Percentiles rank a stretch among this genome's conserved stretches.
phyloP scores from a whole-genome alignment of 2,797 vertebrate genomes.

The Anabacerthia variegaticeps region DNA sequence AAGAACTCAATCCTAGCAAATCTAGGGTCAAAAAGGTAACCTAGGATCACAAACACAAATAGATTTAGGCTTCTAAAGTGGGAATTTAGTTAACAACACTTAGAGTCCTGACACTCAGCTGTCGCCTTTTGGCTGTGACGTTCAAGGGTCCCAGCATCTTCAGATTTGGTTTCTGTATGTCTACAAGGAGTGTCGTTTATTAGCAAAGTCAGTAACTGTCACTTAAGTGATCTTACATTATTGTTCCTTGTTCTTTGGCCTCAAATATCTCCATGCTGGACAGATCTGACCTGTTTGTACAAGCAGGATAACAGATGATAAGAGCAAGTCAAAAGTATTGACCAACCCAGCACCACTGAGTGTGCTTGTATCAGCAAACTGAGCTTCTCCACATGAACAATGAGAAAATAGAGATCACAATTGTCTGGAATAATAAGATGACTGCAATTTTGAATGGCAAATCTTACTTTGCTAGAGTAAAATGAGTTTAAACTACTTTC shows the following conservation, averaged over 20 bases:
- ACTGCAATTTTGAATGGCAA: background rate
- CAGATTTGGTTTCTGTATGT: background rate
- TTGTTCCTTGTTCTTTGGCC: background rate
- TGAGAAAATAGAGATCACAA: background rate
- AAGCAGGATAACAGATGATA: background rate
- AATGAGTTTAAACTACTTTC: background rate
- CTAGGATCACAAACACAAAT: background rate
- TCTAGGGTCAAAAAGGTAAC: background rate
- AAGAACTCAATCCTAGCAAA: background rate
- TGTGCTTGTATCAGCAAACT: accelerated
- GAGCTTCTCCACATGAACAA: background rate
- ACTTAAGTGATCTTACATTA: background rate
- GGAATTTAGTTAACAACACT: background rate
- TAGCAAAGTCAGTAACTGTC: background rate
- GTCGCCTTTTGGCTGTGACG: background rate
- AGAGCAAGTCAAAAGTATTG: background rate
- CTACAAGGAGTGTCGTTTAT: background rate
- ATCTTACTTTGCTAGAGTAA: background rate
- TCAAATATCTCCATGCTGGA: background rate
- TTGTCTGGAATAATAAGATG: background rate
- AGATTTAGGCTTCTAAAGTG: background rate
- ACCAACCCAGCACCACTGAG: accelerated
- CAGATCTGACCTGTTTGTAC: background rate
- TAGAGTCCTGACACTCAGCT: background rate
- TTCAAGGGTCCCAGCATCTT: background rate